These are phyloP conservation scores for Halictus quadricinctus DNA, from an alignment of 2,888 invertebrate genomes.

Conservation along the genomic window DNA sequence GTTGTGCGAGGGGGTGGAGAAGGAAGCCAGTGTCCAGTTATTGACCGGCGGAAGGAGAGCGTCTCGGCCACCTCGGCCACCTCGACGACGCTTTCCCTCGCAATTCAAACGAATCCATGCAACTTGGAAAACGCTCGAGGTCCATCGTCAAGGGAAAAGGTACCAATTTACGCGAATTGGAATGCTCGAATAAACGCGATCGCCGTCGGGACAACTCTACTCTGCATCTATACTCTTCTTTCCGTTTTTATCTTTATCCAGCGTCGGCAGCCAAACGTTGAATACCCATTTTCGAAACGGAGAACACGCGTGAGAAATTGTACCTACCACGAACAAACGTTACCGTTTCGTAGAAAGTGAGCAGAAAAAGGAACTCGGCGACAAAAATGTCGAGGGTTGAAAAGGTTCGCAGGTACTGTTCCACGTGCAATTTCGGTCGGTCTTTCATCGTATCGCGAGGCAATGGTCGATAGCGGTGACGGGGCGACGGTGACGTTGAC, in stretches of 20 bases:
- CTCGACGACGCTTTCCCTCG: constrained; percentile 58
- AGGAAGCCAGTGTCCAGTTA: constrained; percentile 80
- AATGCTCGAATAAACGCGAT: constrained; percentile 2
- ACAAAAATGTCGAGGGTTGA: constrained; percentile 44
- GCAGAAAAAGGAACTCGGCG: background rate
- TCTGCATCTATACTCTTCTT: background rate
- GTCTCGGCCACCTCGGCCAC: constrained; percentile 68
- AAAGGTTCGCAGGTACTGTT: constrained; percentile 51
- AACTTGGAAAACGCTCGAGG: constrained; percentile 25
- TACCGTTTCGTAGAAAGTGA: background rate
- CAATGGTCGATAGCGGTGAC: constrained; percentile 32
- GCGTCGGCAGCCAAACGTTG: background rate
- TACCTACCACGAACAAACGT: background rate
- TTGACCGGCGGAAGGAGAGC: constrained; percentile 79
- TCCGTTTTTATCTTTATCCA: background rate
- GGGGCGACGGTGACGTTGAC: background rate
- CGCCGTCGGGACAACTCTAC: background rate
- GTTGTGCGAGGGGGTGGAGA: constrained; percentile 64
- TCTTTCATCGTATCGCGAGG: constrained; percentile 60
- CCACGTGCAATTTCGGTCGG: constrained; percentile 65
- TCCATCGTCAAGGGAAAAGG: background rate
- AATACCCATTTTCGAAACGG: background rate
- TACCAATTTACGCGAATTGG: background rate
- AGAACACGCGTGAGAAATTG: background rate
- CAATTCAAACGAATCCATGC: constrained; percentile 58